Conservation (phyloP, 2,797 vertebrate species). For the Schizopygopsis pylzovi region DNA sequence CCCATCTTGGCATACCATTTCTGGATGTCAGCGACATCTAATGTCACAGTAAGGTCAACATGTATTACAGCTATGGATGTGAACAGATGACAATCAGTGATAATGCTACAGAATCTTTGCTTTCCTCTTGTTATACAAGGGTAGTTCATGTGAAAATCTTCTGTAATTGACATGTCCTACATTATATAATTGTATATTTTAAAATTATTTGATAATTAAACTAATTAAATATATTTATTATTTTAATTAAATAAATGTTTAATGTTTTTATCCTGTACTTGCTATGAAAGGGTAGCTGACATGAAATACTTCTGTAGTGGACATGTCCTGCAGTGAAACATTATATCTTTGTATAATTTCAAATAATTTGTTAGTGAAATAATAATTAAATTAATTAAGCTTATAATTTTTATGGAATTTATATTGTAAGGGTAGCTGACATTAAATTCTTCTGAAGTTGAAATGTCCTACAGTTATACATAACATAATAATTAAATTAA, state of each 20-base stretch:
- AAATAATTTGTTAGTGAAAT: not conserved
- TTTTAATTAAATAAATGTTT: not conserved
- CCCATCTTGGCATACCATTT: conserved; percentile 54
- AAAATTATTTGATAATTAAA: not conserved
- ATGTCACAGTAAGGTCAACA: conserved; percentile 59
- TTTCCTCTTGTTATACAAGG: not conserved
- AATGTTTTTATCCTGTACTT: not conserved
- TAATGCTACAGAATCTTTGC: not conserved
- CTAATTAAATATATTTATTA: not conserved
- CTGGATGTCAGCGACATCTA: conserved; percentile 55
- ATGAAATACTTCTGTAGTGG: not conserved
- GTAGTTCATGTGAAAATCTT: not conserved
- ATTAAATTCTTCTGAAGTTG: not conserved
- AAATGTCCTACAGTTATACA: not conserved
- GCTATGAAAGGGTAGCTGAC: not conserved
- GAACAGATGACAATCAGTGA: not conserved
- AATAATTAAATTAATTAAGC: not conserved
- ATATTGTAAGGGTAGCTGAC: too few relatives aligned
- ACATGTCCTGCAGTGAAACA: not conserved
- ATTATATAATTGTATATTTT: not conserved
- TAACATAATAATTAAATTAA: not conserved
- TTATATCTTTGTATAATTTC: not conserved
- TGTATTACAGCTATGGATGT: conserved; percentile 58
- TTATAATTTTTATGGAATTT: too few relatives aligned
- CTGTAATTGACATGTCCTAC: not conserved